These are phyloP conservation scores for Junco hyemalis DNA, from an alignment of 2,113 vertebrate genomes.

Conservation along the genomic window DNA sequence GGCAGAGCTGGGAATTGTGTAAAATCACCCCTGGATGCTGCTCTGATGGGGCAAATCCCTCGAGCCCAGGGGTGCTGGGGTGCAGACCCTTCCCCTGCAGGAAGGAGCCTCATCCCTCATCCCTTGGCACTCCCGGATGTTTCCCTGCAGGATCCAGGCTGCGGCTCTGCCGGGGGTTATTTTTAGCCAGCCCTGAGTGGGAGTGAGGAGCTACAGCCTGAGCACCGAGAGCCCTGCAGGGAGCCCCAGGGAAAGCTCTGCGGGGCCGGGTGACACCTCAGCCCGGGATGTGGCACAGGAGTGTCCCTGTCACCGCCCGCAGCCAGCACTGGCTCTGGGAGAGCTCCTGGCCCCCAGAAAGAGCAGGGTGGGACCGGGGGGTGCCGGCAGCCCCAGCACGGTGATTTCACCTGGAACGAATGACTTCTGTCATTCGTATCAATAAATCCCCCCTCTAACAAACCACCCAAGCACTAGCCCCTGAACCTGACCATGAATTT, in stretches of 20 bases:
- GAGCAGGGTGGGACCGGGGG: neutral
- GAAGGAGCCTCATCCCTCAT: neutral
- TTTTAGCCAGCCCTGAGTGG: neutral
- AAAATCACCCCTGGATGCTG: neutral
- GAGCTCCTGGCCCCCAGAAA: neutral
- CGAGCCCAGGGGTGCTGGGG: too few species aligned
- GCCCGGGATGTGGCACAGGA: neutral
- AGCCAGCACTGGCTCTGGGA: neutral
- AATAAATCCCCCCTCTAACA: too few species aligned
- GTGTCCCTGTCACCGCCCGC: neutral
- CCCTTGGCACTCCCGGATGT: fast-evolving
- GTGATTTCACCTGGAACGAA: neutral
- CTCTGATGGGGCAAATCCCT: neutral
- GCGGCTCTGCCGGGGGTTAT: neutral
- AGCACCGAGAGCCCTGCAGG: fast-evolving
- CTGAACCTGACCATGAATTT: too few species aligned
- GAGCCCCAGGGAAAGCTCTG: neutral
- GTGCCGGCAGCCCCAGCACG: fast-evolving
- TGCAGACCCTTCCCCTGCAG: neutral
- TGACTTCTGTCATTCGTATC: too few species aligned
- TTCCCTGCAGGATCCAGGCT: neutral
- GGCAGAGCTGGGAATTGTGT: fast-evolving
- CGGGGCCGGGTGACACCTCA: fast-evolving
- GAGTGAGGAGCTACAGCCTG: neutral
- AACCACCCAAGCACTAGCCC: too few species aligned